phyloP scores from a whole-genome alignment of 2,797 vertebrate species.

The Xenopus petersii region DNA sequence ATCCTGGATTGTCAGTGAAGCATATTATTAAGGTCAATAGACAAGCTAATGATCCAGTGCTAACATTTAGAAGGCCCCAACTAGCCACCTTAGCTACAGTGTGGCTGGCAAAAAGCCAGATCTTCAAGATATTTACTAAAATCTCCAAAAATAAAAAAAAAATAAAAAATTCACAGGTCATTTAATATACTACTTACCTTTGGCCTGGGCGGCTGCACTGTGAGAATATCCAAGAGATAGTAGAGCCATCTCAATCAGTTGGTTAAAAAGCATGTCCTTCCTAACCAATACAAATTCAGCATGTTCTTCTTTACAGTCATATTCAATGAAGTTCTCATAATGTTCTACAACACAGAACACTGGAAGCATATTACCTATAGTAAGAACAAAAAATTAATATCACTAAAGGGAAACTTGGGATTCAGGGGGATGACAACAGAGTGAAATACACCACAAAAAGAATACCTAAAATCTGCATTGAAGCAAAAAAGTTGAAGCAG shows the following conservation, averaged over 20 bases:
- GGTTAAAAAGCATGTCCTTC: slow-evolving; percentile 99
- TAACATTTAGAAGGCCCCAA: slow-evolving; percentile 66
- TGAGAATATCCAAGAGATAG: slow-evolving; percentile 98
- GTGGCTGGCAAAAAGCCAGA: neutral
- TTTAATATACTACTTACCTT: slow-evolving; percentile 75
- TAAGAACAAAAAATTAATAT: slow-evolving; percentile 33
- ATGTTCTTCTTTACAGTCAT: slow-evolving; percentile 98
- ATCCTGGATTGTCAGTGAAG: slow-evolving; percentile 73
- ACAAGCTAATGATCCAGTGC: slow-evolving; percentile 76
- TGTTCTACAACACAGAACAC: slow-evolving; percentile 99
- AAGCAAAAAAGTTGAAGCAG: too few relatives aligned
- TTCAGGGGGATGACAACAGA: neutral
- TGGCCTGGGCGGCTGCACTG: slow-evolving; percentile 97
- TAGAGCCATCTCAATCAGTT: slow-evolving; percentile 98
- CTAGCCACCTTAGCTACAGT: slow-evolving; percentile 58
- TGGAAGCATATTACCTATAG: slow-evolving; percentile 95
- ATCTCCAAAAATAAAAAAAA: neutral
- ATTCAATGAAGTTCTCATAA: slow-evolving; percentile 97
- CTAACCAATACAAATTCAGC: slow-evolving; percentile 97
- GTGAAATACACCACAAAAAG: neutral
- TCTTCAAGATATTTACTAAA: too few relatives aligned
- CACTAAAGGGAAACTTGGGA: slow-evolving; percentile 24
- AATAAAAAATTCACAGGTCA: neutral
- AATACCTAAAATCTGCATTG: too few relatives aligned
- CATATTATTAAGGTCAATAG: slow-evolving; percentile 77